A percentile compares a stretch with the other conserved stretches of the same genome.
phyloP scores from a whole-genome alignment of 2,797 vertebrate genomes.

The Lepus oiostolus region DNA sequence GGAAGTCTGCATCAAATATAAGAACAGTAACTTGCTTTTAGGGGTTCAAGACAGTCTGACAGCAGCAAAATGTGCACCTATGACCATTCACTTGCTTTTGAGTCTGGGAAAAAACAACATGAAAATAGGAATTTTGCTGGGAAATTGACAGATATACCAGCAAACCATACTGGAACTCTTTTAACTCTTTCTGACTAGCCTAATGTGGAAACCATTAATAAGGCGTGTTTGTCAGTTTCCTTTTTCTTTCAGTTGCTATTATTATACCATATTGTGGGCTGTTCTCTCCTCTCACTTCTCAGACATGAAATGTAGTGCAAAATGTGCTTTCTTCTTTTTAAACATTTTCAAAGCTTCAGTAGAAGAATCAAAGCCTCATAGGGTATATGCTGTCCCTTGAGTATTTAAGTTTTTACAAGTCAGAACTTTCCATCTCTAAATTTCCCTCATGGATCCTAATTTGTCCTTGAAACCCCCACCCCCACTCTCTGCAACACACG shows the following conservation, averaged over 20 bases:
- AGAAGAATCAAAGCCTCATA: slow-evolving; percentile 31
- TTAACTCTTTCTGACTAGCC: neutral
- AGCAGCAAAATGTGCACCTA: slow-evolving; percentile 13
- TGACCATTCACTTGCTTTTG: slow-evolving; percentile 24
- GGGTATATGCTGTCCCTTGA: slow-evolving; percentile 11
- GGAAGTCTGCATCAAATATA: slow-evolving; percentile 38
- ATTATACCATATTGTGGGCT: slow-evolving; percentile 19
- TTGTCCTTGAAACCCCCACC: slow-evolving; percentile 31
- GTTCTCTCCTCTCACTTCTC: slow-evolving; percentile 1
- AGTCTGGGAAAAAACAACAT: slow-evolving; percentile 26
- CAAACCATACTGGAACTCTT: neutral
- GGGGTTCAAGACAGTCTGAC: neutral
- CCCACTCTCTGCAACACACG: neutral
- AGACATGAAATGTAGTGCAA: slow-evolving; percentile 45
- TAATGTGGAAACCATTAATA: neutral
- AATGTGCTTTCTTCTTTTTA: slow-evolving; percentile 5
- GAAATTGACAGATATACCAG: slow-evolving; percentile 1
- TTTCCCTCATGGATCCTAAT: slow-evolving; percentile 31
- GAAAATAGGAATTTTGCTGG: slow-evolving; percentile 32
- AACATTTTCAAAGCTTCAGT: neutral
- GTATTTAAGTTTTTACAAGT: slow-evolving; percentile 63
- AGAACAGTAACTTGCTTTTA: slow-evolving; percentile 34
- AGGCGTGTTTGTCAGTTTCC: neutral
- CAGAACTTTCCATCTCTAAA: slow-evolving; percentile 58
- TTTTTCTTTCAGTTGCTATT: slow-evolving; percentile 58